Base-by-base conservation (phyloP, 1,140 invertebrate species). In the Drosophila kepulauana region DNA sequence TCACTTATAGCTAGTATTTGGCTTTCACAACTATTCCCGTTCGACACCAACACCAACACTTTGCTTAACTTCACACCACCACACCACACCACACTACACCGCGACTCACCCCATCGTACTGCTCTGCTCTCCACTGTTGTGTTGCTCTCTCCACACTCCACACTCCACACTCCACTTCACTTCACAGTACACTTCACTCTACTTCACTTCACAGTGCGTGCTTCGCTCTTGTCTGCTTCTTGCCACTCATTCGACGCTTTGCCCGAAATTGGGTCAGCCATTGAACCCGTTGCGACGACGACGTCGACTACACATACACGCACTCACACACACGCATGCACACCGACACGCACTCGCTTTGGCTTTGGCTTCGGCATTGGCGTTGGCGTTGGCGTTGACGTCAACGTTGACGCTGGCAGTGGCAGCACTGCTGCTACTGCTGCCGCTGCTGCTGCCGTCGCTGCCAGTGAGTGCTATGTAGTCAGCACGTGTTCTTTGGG, bases 231-330 rank as follows among this genome's bases (percentile, higher is more conserved):
- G 65, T 63, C 62, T 75, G 43, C 72, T 67, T 66, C 63, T 74
- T 69, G 61, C 54, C 58, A 63, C 70, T 82, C 76, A 75, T 80
- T 71, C 62, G 63, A 48, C 72, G 59, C 81, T 75, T 63, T 75
- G 70, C 62, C 75, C 75, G 81, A 89, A 89, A 89, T 89, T 89
- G 86, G 86, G 86, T 89, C 86, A 89, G 86, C 86, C 86, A 89
- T 89, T 89, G 86, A 89, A 89, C 86, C 86, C 86, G 81, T 86
- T 82, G 86, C 81, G 82, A 81, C 79, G 77, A 59, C 58, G 64
- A n/a, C 59, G 68, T 6, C 59, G 11, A 8, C 45, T 13, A 25
- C 13, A 35, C 46, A 48, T 13, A 13, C 13, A 46, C 45, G 16
- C 6, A 46, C 13, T 13, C 43, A 38, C 61, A 48, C 16, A 38